A percentile compares a stretch with the other conserved stretches of the same genome.
Conservation (phyloP, 2,113 vertebrate genomes). For the Willisornis vidua region DNA sequence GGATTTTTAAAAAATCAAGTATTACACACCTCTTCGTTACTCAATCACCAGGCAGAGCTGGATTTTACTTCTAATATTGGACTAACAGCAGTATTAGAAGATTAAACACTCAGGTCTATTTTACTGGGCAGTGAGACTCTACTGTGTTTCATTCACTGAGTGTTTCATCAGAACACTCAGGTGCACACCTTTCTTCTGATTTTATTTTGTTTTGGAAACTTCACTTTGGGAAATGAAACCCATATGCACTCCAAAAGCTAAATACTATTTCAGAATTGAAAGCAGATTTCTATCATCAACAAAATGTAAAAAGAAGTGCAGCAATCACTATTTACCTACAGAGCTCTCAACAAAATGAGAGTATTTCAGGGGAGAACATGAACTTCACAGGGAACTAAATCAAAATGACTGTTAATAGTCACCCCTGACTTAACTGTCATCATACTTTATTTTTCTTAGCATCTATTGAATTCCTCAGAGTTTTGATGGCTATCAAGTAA, state of each 20-base stretch:
- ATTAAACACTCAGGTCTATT: not conserved
- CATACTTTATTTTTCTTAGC: not conserved
- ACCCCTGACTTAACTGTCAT: not conserved
- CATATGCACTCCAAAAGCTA: not conserved
- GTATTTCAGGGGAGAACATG: not conserved
- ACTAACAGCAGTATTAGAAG: not conserved
- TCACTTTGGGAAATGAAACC: not conserved
- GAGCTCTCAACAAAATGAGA: not conserved
- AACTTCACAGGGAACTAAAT: not conserved
- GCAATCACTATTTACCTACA: not conserved
- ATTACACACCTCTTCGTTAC: not conserved
- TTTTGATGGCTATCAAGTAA: not conserved
- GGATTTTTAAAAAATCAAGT: not conserved
- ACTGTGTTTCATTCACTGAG: not conserved
- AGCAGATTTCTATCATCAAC: not conserved
- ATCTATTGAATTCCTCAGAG: not conserved
- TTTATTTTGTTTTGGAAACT: not conserved
- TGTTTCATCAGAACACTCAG: not conserved
- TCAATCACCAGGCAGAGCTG: not conserved
- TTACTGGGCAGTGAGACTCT: not conserved
- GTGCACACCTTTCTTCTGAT: not conserved
- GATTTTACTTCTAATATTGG: not conserved
- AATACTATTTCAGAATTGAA: not conserved
- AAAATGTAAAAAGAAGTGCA: not conserved
- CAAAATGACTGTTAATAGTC: not conserved